These are phyloP conservation scores for Drosophila auraria DNA, from an alignment of 1,140 invertebrate genomes.

Conservation along the genomic window DNA sequence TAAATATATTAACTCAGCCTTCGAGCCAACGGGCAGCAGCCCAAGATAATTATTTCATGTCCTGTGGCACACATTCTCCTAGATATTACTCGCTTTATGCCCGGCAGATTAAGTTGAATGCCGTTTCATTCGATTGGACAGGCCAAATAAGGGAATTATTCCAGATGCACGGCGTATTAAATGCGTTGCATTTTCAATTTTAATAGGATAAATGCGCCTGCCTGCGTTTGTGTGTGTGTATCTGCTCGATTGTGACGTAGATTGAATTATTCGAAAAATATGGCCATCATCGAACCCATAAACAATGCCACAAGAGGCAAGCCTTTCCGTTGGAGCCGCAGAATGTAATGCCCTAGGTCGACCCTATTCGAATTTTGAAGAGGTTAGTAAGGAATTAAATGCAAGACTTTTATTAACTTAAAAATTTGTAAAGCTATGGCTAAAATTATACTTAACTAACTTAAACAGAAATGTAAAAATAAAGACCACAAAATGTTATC, in stretches of 20 bases:
- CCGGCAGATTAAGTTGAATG: slow-evolving; percentile 57
- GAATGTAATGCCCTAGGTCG: neutral
- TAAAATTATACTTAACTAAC: too few species aligned
- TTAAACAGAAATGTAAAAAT: neutral
- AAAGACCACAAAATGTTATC: too few species aligned
- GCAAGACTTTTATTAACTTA: too few species aligned
- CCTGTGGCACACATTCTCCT: slow-evolving; percentile 19
- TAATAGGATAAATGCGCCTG: slow-evolving; percentile 48
- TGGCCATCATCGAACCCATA: slow-evolving; percentile 45
- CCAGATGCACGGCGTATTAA: slow-evolving; percentile 23
- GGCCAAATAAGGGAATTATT: slow-evolving; percentile 37
- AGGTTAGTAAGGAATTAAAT: neutral
- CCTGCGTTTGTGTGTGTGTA: neutral
- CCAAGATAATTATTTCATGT: slow-evolving; percentile 63
- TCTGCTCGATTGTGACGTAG: slow-evolving; percentile 8
- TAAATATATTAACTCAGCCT: slow-evolving; percentile 51
- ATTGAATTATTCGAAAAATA: slow-evolving; percentile 68
- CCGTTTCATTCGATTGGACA: slow-evolving; percentile 32
- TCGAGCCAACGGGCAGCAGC: slow-evolving; percentile 1
- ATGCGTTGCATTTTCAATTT: slow-evolving; percentile 46
- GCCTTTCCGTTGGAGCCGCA: neutral
- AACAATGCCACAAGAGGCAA: slow-evolving; percentile 33
- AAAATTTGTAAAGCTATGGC: too few species aligned
- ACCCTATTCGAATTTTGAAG: neutral
- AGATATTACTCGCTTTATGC: slow-evolving; percentile 10